These are phyloP conservation scores for Microplitis manilae DNA, from an alignment of 2,888 invertebrate genomes.

Conservation along the genomic window DNA sequence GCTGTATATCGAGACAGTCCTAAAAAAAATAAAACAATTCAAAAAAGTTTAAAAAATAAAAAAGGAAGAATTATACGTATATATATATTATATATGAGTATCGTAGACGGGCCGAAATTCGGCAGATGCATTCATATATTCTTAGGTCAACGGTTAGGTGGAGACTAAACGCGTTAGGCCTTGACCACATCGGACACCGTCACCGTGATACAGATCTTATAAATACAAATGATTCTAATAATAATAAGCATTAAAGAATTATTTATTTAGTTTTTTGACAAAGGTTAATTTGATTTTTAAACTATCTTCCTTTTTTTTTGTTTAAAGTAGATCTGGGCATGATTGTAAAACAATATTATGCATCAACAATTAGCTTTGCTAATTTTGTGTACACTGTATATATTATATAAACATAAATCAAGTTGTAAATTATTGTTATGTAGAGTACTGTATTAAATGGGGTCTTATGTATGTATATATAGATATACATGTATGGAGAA, in stretches of 20 bases:
- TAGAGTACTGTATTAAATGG: slow-evolving; percentile 29
- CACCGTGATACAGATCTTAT: slow-evolving; percentile 61
- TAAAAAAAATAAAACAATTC: slow-evolving; percentile 26
- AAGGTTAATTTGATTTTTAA: slow-evolving; percentile 29
- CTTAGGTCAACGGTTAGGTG: slow-evolving; percentile 48
- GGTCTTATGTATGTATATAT: slow-evolving; percentile 10
- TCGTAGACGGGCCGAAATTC: slow-evolving; percentile 31
- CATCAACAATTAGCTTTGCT: slow-evolving; percentile 64
- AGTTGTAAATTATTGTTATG: slow-evolving; percentile 10
- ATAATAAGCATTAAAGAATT: slow-evolving; percentile 48
- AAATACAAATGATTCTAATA: slow-evolving; percentile 62
- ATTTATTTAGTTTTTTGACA: slow-evolving; percentile 35
- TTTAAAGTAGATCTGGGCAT: slow-evolving; percentile 27
- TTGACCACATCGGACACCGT: slow-evolving; percentile 46
- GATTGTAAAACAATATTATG: slow-evolving; percentile 1
- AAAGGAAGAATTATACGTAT: slow-evolving; percentile 19
- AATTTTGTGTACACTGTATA: slow-evolving; percentile 64
- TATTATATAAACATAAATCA: slow-evolving; percentile 55
- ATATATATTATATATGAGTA: slow-evolving; percentile 23
- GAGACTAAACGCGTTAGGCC: slow-evolving; percentile 41
- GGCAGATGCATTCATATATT: slow-evolving; percentile 57
- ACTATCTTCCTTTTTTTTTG: slow-evolving; percentile 36
- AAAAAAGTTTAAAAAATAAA: not conserved
- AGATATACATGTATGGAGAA: slow-evolving; percentile 19
- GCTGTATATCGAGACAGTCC: slow-evolving; percentile 5